Evolutionary conservation across 2,888 invertebrate genomes (phyloP).

Genomic region (Chalcosyrphus nemorum): DNA sequence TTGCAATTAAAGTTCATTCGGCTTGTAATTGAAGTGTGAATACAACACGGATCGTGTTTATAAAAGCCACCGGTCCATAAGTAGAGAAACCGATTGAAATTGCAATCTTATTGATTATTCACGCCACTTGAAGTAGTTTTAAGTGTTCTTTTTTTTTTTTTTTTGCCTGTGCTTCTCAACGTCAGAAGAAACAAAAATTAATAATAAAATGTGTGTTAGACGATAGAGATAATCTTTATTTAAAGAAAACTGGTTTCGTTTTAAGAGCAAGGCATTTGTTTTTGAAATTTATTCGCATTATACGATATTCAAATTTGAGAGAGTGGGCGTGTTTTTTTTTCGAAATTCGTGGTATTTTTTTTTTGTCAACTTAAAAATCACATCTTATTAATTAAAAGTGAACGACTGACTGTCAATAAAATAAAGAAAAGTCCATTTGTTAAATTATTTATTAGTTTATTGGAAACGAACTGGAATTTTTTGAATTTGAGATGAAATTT

Average conservation of each 20-base stretch:
- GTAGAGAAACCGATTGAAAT: slow-evolving; percentile 1
- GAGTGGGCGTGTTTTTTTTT: slow-evolving; percentile 29
- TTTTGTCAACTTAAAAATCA: slow-evolving; percentile 18
- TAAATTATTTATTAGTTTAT: slow-evolving; percentile 35
- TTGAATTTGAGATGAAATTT: slow-evolving; percentile 2
- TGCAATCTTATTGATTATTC: slow-evolving; percentile 7
- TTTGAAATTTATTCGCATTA: slow-evolving; percentile 32
- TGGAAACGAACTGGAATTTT: neutral
- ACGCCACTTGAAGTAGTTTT: neutral
- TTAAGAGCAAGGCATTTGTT: slow-evolving; percentile 22
- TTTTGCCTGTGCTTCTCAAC: neutral
- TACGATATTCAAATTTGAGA: slow-evolving; percentile 34
- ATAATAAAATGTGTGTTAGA: slow-evolving; percentile 12
- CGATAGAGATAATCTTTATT: slow-evolving; percentile 31
- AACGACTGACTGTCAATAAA: slow-evolving; percentile 37
- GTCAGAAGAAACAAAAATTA: slow-evolving; percentile 12
- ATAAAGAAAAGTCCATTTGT: slow-evolving; percentile 16
- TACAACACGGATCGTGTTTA: neutral
- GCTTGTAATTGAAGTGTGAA: slow-evolving; percentile 31
- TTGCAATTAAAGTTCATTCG: slow-evolving; percentile 50
- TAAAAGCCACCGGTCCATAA: neutral
- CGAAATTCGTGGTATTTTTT: neutral
- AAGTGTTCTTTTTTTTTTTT: neutral
- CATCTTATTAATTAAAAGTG: slow-evolving; percentile 43
- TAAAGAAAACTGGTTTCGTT: slow-evolving; percentile 28